Base-by-base conservation (phyloP, 2,888 invertebrate genomes). In the Neocrepidodera transversa region DNA sequence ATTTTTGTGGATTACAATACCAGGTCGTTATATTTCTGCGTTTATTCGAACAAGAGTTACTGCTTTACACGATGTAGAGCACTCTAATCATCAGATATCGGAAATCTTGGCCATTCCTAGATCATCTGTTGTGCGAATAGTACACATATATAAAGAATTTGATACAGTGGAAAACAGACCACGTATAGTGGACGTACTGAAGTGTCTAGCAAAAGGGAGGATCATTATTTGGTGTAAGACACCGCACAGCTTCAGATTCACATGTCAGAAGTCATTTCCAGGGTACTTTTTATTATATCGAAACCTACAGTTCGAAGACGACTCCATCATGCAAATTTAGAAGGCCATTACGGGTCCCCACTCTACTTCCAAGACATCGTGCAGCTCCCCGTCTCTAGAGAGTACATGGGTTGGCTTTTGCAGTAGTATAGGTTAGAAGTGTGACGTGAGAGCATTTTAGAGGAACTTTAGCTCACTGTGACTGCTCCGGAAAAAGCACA, bases 21-120 rank as follows among this genome's bases (percentile, higher is more conserved):
- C 23, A 23, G 23, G 7, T 23, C 3, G 7, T 23, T 3, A 3
- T 5, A 23, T 23, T 5, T 23, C 23, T 23, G 23, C 23, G 4
- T 23, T 7, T 23, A 23, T 5, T 23, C 23, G 23, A 23, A 7
- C 23, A 38, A 38, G 38, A 13, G 2, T 30, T 11, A 11, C 14
- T 20, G 42, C 11, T 23, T 40, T 40, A 52, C 70, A 71, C 70
- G 38, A 57, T 23, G 47, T 47, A 36, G 45, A 36, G n/a, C 32
- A 52, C 32, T 57, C 57, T 11, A 57, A 60, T 45, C 57, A 57
- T 50, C 26, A 57, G n/a, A 60, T 57, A 51, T 50, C 28, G 8
- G n/a, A 26, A 28, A 35, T 35, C 5, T 13, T 36, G n/a, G n/a
- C 4, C 14, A 56, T 51, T 47, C 47, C 57, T 17, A 51, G 47